A percentile compares a stretch with the other conserved stretches of the same genome.
These are phyloP conservation scores for Ditylenchus dipsaci DNA, from an alignment of 1,140 invertebrate species.

Conservation along the genomic window DNA sequence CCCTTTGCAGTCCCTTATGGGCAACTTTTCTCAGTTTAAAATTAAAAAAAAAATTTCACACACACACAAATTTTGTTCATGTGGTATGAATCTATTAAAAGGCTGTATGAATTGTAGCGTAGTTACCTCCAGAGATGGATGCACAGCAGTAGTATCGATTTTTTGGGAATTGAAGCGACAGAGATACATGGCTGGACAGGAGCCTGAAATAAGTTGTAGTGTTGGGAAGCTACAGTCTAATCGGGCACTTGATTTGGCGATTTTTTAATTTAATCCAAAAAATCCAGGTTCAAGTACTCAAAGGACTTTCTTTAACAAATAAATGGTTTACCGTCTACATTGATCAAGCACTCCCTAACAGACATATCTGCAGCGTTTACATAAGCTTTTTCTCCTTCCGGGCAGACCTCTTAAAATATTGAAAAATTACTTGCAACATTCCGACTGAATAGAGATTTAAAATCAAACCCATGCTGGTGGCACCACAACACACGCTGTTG, in stretches of 20 bases:
- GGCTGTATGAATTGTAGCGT: too few relatives aligned
- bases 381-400: constrained; percentile 56
- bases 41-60: too few relatives aligned
- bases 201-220: constrained; percentile 9
- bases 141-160: constrained; percentile 56
- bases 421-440: neutral
- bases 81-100: too few relatives aligned
- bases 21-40: too few relatives aligned
- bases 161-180: constrained; percentile 54
- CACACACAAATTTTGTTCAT: too few relatives aligned
- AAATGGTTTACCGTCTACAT: constrained; percentile 38
- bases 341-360: constrained; percentile 54
- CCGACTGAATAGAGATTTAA: constrained; percentile 15
- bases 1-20: too few relatives aligned
- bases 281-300: too few relatives aligned
- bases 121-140: constrained; percentile 49
- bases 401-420: constrained; percentile 48
- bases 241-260: too few relatives aligned
- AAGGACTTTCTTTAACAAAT: too few relatives aligned
- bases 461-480: constrained; percentile 51
- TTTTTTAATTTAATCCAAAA: too few relatives aligned
- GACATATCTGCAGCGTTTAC: constrained; percentile 56
- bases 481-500: constrained; percentile 56
- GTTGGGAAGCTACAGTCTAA: too few relatives aligned
- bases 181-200: constrained; percentile 51